A percentile compares a stretch with the other conserved stretches of the same genome.
These are phyloP conservation scores for Akabosia matsudoensis DNA, from an alignment of 1,140 invertebrate species.

Conservation along the genomic window DNA sequence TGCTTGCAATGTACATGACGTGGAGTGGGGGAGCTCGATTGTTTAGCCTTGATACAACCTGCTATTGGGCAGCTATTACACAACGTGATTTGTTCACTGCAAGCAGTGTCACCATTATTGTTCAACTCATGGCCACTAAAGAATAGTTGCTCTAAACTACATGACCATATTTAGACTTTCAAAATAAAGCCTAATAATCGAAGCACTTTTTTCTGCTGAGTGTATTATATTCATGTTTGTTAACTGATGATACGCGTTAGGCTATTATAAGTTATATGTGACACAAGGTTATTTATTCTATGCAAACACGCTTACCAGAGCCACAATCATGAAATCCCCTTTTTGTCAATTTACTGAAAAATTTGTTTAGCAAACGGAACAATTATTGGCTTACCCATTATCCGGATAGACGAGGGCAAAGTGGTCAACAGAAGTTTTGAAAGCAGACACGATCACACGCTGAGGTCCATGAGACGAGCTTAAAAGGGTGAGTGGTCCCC, in stretches of 20 bases:
- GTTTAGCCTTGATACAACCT: neutral
- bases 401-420: conserved; percentile 44
- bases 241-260: too few relatives aligned
- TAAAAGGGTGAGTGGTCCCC: conserved; percentile 37
- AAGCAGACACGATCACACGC: conserved; percentile 37
- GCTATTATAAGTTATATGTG: too few relatives aligned
- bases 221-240: too few relatives aligned
- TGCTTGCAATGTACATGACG: too few relatives aligned
- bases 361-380: too few relatives aligned
- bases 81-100: neutral
- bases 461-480: conserved; percentile 39
- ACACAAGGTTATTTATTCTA: too few relatives aligned
- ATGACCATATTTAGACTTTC: neutral
- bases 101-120: neutral
- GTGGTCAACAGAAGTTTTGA: conserved; percentile 42
- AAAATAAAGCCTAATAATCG: neutral
- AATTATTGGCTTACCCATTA: conserved; percentile 34
- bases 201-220: too few relatives aligned
- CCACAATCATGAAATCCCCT: too few relatives aligned
- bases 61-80: neutral
- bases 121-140: neutral
- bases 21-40: too few relatives aligned
- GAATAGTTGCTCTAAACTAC: neutral
- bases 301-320: too few relatives aligned
- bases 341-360: too few relatives aligned